These are phyloP conservation scores for Gryllus bimaculatus DNA, from an alignment of 1,140 invertebrate genomes.

Conservation along the genomic window DNA sequence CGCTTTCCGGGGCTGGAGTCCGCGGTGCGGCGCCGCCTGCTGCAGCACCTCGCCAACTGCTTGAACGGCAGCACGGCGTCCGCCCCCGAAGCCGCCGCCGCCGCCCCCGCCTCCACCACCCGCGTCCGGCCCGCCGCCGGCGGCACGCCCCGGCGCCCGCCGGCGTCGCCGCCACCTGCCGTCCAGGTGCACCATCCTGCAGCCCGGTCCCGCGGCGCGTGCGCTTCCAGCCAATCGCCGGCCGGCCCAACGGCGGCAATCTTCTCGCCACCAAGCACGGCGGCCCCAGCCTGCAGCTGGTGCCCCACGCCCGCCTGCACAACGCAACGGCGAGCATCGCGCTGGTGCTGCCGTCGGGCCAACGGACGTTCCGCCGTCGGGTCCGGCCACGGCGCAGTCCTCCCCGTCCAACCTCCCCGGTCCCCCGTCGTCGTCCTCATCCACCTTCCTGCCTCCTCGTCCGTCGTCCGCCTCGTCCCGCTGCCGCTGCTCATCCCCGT, in stretches of 20 bases:
- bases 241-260: slow-evolving; percentile 32
- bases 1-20: slow-evolving; percentile 61
- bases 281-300: slow-evolving; percentile 44
- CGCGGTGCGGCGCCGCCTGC: slow-evolving; percentile 56
- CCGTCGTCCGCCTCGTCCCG: slow-evolving; percentile 37
- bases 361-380: slow-evolving; percentile 8
- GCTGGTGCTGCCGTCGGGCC: slow-evolving; percentile 40
- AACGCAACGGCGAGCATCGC: slow-evolving; percentile 51
- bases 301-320: slow-evolving; percentile 48
- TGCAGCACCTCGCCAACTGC: slow-evolving; percentile 62
- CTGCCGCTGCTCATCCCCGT: slow-evolving; percentile 59
- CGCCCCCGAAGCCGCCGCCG: slow-evolving; percentile 18
- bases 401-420: slow-evolving; percentile 37
- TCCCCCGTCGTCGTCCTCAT: slow-evolving; percentile 27
- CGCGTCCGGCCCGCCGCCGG: slow-evolving; percentile 30
- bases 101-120: slow-evolving; percentile 36
- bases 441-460: slow-evolving; percentile 15
- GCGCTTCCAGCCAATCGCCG: slow-evolving; percentile 33
- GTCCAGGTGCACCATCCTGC: slow-evolving; percentile 33
- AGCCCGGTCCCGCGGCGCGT: slow-evolving; percentile 32
- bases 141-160: slow-evolving; percentile 30
- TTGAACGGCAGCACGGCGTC: slow-evolving; percentile 36
- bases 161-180: slow-evolving; percentile 33
- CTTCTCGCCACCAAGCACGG: slow-evolving; percentile 37
- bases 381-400: slow-evolving; percentile 22